Conservation (phyloP, 2,888 invertebrate species). For the Tetramorium bicarinatum region DNA sequence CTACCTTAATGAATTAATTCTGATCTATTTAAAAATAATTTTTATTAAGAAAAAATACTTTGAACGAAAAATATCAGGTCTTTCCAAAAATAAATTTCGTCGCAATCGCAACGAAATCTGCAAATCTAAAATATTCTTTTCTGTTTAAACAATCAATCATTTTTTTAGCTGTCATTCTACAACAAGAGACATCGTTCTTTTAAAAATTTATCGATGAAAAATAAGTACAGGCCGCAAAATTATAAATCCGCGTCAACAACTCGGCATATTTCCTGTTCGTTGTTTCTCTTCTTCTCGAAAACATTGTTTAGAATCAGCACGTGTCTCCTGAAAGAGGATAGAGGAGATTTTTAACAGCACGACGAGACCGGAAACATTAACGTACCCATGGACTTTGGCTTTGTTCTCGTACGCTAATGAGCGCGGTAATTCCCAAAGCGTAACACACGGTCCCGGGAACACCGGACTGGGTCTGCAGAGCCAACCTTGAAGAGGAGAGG, state of each 20-base stretch:
- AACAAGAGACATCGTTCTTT: not conserved
- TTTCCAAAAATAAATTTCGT: not conserved
- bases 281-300: constrained; percentile 26
- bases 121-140: not conserved
- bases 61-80: not conserved
- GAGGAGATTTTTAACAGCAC: constrained; percentile 49
- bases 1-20: not conserved
- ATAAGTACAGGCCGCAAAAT: not conserved
- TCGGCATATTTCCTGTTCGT: constrained; percentile 35
- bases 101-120: not conserved
- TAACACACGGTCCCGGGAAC: constrained; percentile 64
- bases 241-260: constrained; percentile 3
- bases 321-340: constrained; percentile 60
- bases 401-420: constrained; percentile 70
- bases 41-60: not conserved
- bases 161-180: not conserved
- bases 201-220: constrained; percentile 6
- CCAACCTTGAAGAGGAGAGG: constrained; percentile 62
- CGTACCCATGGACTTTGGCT: constrained; percentile 60
- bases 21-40: not conserved
- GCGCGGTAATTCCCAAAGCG: constrained; percentile 65
- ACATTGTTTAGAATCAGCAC: constrained; percentile 41
- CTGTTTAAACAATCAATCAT: not conserved
- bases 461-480: constrained; percentile 37
- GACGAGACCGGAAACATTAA: constrained; percentile 65